Base-by-base conservation (phyloP, 2,888 invertebrate genomes). In the Chaetogeoica ovagalla region DNA sequence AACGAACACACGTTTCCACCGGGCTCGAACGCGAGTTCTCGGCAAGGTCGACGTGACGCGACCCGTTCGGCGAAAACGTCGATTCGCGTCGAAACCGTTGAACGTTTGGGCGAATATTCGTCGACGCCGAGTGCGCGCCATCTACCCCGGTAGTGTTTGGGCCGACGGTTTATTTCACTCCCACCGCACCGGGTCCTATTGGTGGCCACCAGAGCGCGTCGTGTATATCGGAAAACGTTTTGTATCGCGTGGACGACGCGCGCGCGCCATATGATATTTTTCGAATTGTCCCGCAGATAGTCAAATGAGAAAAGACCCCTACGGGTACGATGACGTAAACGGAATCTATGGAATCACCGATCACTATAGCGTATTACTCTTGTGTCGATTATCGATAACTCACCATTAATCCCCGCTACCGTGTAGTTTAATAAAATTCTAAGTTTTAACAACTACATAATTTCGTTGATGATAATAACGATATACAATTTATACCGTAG, bases 41-140 rank as follows among this genome's bases (percentile, higher is more conserved):
- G 1, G 0, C 5, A 55, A 2, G 43, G 11, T 1, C 23, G 11
- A 15, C 11, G 6, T 1, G 0, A 7, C 13, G 5, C 19, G 4
- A 39, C 4, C 2, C 13, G 8, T n/a, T 4, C 43, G 0, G 1
- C 13, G 48, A 11, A 21, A 13, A 0, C 19, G 8, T 11, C 4
- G 0, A 6, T 4, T 15, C 43, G 19, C 30, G 5, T 0, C 8
- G 9, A 43, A 59, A 43, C 9, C 30, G 39, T 30, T 23, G 1
- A 15, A 1, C 5, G 15, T 30, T 1, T 6, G 21, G 48, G 11
- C n/a, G n/a, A 57, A 37, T 17, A 19, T 39, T 37, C 43, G 9
- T 1, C 30, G 15, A 17, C 30, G 9, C 59, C 68, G 11, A 76
- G 48, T 21, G 57, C 75, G 5, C 57, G 19, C 57, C 19, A n/a